Base-by-base conservation (phyloP, 2,797 vertebrate genomes). In the Scolopax bukidnonensis region DNA sequence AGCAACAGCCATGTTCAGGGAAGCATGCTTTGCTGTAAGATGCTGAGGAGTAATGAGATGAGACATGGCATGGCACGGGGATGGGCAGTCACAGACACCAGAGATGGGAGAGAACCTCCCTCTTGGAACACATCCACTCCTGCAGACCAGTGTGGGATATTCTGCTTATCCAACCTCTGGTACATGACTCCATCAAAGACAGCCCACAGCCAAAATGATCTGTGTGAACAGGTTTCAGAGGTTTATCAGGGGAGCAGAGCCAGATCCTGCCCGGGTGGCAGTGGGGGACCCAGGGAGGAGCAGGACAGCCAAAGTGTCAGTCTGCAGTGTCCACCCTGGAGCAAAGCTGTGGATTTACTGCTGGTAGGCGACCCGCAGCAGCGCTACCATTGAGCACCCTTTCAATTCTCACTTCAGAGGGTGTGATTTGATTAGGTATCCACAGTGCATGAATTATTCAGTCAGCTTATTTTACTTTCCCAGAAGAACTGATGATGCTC, bases 361-460 rank as follows among this genome's bases (percentile, higher is more conserved):
- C 54, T 81, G 70, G 60, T 76, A 89, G 64, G 13, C 9, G 0
- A 12, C 60, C 16, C 30, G 4, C 32, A 38, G 61, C 33, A 60
- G 45, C 1, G 28, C 76, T 69, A 54, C 76, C 3, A 0, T 54
- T 75, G 63, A 64, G 38, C 79, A 69, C 57, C 64, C 70, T 68
- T 86, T 38, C 63, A 27, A 5, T 90, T 79, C 87, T 89, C 3
- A 0, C 60, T 53, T 87, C 48, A 45, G 84, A 89, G 32, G 27
- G 43, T 79, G 63, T 36, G 75, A 84, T 84, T 92, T 89, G 70
- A 77, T 93, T 71, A 63, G 51, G 40, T 88, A 87, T 93, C 85
- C 79, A 78, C 79, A 89, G 92, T 56, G 33, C 75, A 82, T 96
- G 81, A 96, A 97, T 97, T 94, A 95, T 87, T 94, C 95, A 96